phyloP scores from a whole-genome alignment of 2,113 vertebrate genomes.

The Takifugu flavidus region DNA sequence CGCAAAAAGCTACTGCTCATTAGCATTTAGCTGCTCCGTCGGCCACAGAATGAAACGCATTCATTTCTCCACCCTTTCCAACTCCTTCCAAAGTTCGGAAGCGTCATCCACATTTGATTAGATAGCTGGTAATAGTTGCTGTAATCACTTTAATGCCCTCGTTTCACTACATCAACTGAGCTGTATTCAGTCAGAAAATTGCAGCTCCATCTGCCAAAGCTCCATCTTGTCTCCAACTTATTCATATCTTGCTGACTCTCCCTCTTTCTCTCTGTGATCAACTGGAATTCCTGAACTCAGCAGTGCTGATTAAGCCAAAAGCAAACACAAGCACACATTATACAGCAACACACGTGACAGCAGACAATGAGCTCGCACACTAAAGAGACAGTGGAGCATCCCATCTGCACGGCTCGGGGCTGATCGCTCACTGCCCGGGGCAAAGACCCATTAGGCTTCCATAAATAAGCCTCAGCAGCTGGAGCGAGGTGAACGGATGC shows the following conservation, averaged over 20 bases:
- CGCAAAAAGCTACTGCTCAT: too few species aligned
- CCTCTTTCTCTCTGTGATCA: constrained; percentile 49
- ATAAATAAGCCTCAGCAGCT: constrained; percentile 25
- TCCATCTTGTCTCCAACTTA: constrained; percentile 51
- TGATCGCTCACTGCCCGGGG: constrained; percentile 16
- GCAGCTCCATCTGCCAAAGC: constrained; percentile 7
- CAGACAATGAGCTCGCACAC: constrained; percentile 60
- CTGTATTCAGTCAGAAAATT: constrained; percentile 19
- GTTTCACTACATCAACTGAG: too few species aligned
- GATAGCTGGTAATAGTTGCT: too few species aligned
- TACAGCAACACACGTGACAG: constrained; percentile 53
- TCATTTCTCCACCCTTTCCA: too few species aligned
- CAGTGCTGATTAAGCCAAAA: constrained; percentile 75
- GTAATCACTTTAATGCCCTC: too few species aligned
- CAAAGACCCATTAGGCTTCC: constrained; percentile 29
- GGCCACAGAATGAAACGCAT: too few species aligned
- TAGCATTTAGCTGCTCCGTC: too few species aligned
- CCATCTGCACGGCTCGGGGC: constrained; percentile 17
- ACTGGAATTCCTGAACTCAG: constrained; percentile 76
- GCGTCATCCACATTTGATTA: too few species aligned
- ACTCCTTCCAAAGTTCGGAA: too few species aligned
- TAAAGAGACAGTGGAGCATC: constrained; percentile 50
- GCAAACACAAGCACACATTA: constrained; percentile 61
- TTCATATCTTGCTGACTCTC: constrained; percentile 55
- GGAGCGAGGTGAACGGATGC: not conserved